Conservation (phyloP, 2,888 invertebrate species). For the Archips crataeganus region DNA sequence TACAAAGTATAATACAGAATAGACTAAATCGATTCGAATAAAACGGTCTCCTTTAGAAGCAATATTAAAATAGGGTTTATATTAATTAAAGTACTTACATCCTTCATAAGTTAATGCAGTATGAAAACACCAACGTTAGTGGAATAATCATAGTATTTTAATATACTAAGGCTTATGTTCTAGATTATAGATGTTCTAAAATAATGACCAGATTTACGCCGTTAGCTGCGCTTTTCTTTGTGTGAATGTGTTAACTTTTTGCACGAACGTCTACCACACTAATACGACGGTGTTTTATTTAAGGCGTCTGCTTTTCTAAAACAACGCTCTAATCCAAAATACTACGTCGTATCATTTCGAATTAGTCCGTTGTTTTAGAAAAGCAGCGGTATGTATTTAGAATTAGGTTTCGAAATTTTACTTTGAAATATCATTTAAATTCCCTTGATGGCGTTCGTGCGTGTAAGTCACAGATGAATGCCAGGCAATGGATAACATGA, state of each 20-base stretch:
- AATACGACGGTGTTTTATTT: background rate
- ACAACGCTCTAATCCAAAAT: too few species aligned
- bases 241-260: conserved; percentile 4
- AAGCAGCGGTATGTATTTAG: background rate
- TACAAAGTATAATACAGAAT: conserved; percentile 37
- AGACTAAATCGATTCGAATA: conserved; percentile 1
- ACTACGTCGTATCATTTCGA: too few species aligned
- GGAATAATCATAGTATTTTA: conserved; percentile 38
- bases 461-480: background rate
- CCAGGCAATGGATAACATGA: too few species aligned
- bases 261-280: background rate
- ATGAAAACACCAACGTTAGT: conserved; percentile 38
- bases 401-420: background rate
- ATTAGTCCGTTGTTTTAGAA: too few species aligned
- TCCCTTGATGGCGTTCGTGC: background rate
- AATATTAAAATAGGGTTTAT: conserved; percentile 40
- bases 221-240: background rate
- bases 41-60: conserved; percentile 25
- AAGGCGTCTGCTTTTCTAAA: too few species aligned
- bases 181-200: conserved; percentile 29
- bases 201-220: conserved; percentile 9
- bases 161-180: conserved; percentile 34
- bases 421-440: background rate
- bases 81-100: conserved; percentile 35
- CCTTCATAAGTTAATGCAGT: conserved; percentile 40